Base-by-base conservation (phyloP, 2,113 vertebrate genomes). In the Pimephales promelas region DNA sequence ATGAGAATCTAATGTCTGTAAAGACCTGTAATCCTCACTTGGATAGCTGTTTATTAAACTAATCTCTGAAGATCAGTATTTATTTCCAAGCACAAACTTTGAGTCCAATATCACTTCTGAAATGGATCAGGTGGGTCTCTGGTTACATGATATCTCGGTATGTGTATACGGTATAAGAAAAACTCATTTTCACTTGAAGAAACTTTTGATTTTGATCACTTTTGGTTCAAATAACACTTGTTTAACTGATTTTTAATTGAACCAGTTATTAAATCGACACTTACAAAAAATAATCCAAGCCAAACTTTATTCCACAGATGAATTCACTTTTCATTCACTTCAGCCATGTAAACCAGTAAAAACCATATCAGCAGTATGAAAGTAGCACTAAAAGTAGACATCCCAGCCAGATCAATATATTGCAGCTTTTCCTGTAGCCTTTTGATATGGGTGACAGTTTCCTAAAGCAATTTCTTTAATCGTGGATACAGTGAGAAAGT, bases 11-110 rank as follows among this genome's bases (percentile, higher is more conserved):
- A 31, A 81, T 70, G 79, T 36, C 4, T 70, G 64, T 66, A 79
- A 62, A 66, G 24, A 79, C 40, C 36, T 45, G 56, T 28, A 49
- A 36, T 54, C 8, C 22, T 24, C 1, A 16, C 47, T 47, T 79
- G 56, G 40, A 62, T 45, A 47, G 57, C n/a, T 22, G 75, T 78
- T 79, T 64, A 47, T 43, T 62, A 62, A 26, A 62, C 10, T 59
- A 22, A 52, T 54, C 26, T 54, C 26, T 20, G 9, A 14, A 56
- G 54, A 22, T 78, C 75, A 59, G 34, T 26, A 59, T 43, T 59
- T 10, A 78, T n/a, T 24, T 78, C 54, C 75, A 24, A 7, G 20
- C 11, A 59, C 4, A 36, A 36, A n/a, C 47, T 57, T 16, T 72
- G 43, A 72, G 40, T 26, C 10, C 40, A 49, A 47, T 31, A 75